These are phyloP conservation scores for Rhinichthys osculus DNA, from an alignment of 2,797 vertebrate genomes.

Conservation along the genomic window DNA sequence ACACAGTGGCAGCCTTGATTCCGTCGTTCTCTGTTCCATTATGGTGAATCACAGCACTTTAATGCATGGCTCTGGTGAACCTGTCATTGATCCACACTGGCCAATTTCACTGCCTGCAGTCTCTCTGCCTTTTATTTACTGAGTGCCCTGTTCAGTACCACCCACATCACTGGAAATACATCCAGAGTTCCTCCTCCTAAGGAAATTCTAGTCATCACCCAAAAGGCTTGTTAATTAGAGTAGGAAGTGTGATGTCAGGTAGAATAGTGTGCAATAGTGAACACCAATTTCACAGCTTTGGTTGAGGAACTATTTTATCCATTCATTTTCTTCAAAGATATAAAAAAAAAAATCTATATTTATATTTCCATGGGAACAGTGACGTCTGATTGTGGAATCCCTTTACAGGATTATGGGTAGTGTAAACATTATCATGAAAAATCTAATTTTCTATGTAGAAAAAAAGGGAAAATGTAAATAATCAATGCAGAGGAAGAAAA, in stretches of 20 bases:
- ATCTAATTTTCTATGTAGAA: neutral
- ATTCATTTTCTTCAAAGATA: neutral
- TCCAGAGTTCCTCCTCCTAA: conserved; percentile 3
- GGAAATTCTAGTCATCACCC: conserved; percentile 6
- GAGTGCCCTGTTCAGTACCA: neutral
- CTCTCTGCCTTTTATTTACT: conserved; percentile 14
- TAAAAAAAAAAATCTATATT: neutral
- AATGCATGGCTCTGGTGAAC: neutral
- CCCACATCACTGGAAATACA: conserved; percentile 31
- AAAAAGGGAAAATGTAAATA: neutral
- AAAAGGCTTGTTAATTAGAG: conserved; percentile 23
- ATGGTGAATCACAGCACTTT: conserved; percentile 28
- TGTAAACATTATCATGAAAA: neutral
- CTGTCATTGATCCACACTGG: conserved; percentile 34
- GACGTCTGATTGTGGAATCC: neutral
- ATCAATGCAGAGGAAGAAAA: neutral
- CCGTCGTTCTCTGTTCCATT: conserved; percentile 6
- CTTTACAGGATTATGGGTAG: neutral
- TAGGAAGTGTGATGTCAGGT: neutral
- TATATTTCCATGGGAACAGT: neutral
- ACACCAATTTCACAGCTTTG: conserved; percentile 8
- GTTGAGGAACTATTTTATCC: neutral
- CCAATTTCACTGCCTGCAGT: conserved; percentile 22
- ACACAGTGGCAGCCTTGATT: conserved; percentile 16
- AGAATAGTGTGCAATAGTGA: neutral